Percentiles rank a stretch among this genome's conserved stretches.
Conservation (phyloP, 2,113 vertebrate species). For the Mionectes macconnelli region DNA sequence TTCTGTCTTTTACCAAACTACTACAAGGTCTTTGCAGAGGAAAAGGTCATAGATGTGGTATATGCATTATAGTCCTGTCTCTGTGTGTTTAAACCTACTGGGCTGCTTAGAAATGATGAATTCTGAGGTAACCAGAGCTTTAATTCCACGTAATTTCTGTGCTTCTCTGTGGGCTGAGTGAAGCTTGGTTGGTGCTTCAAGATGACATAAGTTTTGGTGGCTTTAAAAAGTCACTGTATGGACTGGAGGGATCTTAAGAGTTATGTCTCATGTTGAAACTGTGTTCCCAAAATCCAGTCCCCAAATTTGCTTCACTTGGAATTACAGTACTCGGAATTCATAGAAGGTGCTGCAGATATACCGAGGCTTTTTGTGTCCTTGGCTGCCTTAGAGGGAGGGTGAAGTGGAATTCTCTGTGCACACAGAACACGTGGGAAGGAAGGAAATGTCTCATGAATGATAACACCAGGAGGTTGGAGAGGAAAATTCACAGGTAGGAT, state of each 20-base stretch:
- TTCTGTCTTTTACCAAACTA: neutral
- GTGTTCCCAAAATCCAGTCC: neutral
- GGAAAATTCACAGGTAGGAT: neutral
- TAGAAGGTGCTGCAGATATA: neutral
- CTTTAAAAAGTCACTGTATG: neutral
- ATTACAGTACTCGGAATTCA: neutral
- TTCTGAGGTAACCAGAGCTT: neutral
- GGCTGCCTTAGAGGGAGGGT: neutral
- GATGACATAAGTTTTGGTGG: no score
- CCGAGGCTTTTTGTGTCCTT: neutral
- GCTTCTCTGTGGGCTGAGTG: neutral
- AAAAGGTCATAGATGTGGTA: neutral
- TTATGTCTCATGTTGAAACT: neutral
- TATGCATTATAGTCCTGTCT: neutral
- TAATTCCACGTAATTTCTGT: neutral
- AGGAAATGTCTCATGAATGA: neutral
- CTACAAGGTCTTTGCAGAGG: neutral
- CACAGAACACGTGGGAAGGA: rapidly evolving
- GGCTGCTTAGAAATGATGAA: neutral
- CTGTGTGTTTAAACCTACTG: neutral
- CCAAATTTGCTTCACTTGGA: neutral
- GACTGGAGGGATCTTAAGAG: neutral
- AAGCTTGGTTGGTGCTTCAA: neutral
- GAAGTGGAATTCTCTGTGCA: neutral
- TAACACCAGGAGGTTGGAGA: neutral